Evolutionary conservation across 2,797 vertebrate genomes (phyloP), one percentile per base, ranked within the genome.

Genomic region (Silurus lanzhouensis): DNA sequence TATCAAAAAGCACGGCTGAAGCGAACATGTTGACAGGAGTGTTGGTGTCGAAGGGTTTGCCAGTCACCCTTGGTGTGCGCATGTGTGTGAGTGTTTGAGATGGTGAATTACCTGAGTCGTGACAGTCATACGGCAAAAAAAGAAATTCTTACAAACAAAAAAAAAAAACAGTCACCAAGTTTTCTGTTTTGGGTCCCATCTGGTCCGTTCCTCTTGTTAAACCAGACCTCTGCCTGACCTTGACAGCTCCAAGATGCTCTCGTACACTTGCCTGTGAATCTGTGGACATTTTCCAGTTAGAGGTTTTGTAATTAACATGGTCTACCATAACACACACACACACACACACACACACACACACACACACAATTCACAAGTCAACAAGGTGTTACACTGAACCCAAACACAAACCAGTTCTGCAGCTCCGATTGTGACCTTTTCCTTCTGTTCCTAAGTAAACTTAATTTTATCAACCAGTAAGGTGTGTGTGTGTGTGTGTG

Each of bases 201-300:
- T 79, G 77, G 6, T 79, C 58, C n/a, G 58, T 44, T 79, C 31
- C 58, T 17, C 58, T 63, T 17, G 60, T 63, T 79, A 79, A 25
- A 63, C 6, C 3, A 20, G 12, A 79, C 80, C 87, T 81, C 83
- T 77, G 82, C 76, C 80, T 80, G 86, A 85, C 86, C 88, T 72
- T 84, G 86, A 67, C 68, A 77, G 81, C 52, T 74, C 68, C 76
- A 82, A 85, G 82, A 82, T n/a, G 52, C 82, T 58, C 60, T 84
- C 67, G 13, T 52, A 85, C 52, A 60, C 84, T 46, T 84, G 79
- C 83, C 82, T 75, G 61, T 70, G 86, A 86, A 84, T 86, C 44
- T 67, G 48, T 83, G 84, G 84, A 84, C 84, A 71, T 70, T 85
- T 74, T 25, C 74, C 83, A 89, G 86, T 81, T 86, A 82, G 78